Evolutionary conservation across 2,113 vertebrate genomes (phyloP), one percentile per base, ranked within the genome.

Genomic region (Myxocyprinus asiaticus): DNA sequence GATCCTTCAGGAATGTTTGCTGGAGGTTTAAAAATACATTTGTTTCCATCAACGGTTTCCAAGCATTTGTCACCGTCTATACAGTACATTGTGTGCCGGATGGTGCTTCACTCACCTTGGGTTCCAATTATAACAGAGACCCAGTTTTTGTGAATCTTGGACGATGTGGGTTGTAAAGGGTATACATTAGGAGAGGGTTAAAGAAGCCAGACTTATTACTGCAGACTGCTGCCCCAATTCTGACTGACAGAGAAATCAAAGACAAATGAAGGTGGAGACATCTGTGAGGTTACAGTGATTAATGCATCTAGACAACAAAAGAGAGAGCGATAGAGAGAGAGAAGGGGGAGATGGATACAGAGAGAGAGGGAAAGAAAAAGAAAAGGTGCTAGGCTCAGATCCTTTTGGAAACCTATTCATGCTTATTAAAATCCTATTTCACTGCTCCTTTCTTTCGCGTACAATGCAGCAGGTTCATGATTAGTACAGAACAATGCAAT

Each of bases 261-360:
- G 91, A 87, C 90, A 87, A 92, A 92, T 88, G 89, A 91, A 92
- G 91, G 88, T 91, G 90, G 90, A 82, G 73, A 43, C 79, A 81
- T 87, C 73, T 1, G 58, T 85, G 89, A 87, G 80, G 81, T 63
- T 78, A 86, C 43, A 12, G 0, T 87, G 90, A 93, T 91, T 92
- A 91, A 93, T 92, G 90, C 79, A 84, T 83, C 83, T 87, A 82
- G 91, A 89, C 86, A 87, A 66, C 67, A 45, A 65, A 58, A 66
- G 82, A 77, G 55, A 71, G 76, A 15, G 17, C 15, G 5, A 42
- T 14, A 15, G 65, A 59, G 14, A 10, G 17, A 43, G 22, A 76
- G 61, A 12, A 51, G n/a, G 7, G 47, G 53, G 44, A 4, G 48
- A 15, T 6, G 7, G 63, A 56, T 43, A 10, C 55, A 63, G 15